Percentiles rank a stretch among this genome's conserved stretches.
These are phyloP conservation scores for Erpobdella octoculata DNA, from an alignment of 2,888 invertebrate species.

Conservation along the genomic window DNA sequence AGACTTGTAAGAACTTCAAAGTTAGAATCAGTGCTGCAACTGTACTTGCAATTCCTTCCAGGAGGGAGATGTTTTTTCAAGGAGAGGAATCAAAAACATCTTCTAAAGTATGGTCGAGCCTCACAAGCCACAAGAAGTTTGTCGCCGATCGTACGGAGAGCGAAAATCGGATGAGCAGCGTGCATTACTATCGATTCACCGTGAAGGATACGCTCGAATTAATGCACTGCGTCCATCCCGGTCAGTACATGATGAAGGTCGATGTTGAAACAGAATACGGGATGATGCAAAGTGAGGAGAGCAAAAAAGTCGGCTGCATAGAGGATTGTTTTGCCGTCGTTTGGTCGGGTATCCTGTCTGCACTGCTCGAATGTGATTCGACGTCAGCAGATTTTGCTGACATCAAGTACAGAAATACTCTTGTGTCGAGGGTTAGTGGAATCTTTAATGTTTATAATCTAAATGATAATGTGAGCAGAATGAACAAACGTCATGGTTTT, in stretches of 20 bases:
- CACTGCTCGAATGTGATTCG: slow-evolving; percentile 69
- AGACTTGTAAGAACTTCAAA: slow-evolving; percentile 74
- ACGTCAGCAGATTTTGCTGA: slow-evolving; percentile 70
- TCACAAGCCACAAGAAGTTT: neutral
- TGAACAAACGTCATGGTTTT: no score
- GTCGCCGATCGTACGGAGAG: neutral
- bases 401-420: slow-evolving; percentile 73
- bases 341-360: slow-evolving; percentile 67
- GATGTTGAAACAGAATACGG: neutral
- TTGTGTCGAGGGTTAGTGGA: slow-evolving; percentile 65
- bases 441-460: no score
- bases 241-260: neutral
- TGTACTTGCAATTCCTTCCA: slow-evolving; percentile 62
- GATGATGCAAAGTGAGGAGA: neutral
- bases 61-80: slow-evolving; percentile 5
- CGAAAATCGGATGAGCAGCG: neutral
- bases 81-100: neutral
- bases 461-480: no score
- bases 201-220: neutral
- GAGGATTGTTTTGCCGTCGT: slow-evolving; percentile 54
- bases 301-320: neutral
- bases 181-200: neutral
- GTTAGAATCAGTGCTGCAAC: slow-evolving; percentile 78
- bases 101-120: neutral
- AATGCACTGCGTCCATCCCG: neutral